A percentile compares a stretch with the other conserved stretches of the same genome.
Conservation (phyloP, 2,113 vertebrate species). For the Epinephelus moara region DNA sequence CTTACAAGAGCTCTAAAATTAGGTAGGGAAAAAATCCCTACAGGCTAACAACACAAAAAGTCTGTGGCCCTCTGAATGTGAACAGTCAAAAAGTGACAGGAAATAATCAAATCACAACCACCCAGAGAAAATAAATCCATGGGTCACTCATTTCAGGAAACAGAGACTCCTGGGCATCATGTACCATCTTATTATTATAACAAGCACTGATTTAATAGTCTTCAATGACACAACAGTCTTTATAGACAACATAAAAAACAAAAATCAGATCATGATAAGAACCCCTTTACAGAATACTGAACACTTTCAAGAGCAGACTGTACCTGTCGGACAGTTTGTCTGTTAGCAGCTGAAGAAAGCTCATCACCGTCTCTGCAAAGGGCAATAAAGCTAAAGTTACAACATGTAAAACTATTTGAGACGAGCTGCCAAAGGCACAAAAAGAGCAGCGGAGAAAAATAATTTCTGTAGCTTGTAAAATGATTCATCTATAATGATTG, state of each 20-base stretch:
- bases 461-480: background rate
- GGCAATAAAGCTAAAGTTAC: background rate
- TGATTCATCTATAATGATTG: background rate
- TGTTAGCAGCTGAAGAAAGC: constrained; percentile 93
- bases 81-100: background rate
- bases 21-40: too few species aligned
- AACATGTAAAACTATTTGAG: background rate
- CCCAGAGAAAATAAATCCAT: background rate
- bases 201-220: background rate
- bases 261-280: background rate
- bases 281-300: background rate
- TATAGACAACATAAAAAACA: background rate
- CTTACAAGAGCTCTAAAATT: too few species aligned
- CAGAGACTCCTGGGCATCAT: background rate
- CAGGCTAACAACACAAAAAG: background rate
- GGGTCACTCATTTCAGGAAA: background rate
- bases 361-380: constrained; percentile 91
- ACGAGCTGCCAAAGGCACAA: background rate
- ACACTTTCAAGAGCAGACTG: background rate
- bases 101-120: background rate
- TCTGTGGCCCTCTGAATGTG: background rate
- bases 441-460: background rate
- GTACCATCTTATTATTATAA: background rate
- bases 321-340: constrained; percentile 92
- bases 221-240: background rate